These are phyloP conservation scores for Folsomia manolachei DNA, from an alignment of 2,888 invertebrate species.

Conservation along the genomic window DNA sequence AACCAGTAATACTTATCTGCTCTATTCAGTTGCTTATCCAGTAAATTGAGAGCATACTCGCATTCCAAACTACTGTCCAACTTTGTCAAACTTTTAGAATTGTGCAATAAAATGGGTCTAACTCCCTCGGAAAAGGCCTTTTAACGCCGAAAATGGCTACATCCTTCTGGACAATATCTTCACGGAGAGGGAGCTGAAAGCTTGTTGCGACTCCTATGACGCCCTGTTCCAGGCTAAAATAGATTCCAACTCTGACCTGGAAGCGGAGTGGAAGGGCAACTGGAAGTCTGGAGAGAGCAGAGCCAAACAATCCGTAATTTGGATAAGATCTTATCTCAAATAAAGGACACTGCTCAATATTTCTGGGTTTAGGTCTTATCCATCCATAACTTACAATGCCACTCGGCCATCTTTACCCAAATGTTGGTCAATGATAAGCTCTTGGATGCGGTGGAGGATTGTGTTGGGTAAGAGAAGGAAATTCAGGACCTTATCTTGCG, in stretches of 20 bases:
- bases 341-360: no score
- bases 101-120: conserved; percentile 50
- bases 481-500: no score
- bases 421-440: conserved; percentile 58
- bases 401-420: conserved; percentile 58
- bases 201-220: conserved; percentile 59
- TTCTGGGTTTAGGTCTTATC: conserved; percentile 64
- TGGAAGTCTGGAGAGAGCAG: no score
- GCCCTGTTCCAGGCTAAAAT: conserved; percentile 58
- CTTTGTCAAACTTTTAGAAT: neutral
- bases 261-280: conserved; percentile 61
- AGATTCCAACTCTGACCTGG: conserved; percentile 54
- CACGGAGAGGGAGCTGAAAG: conserved; percentile 55
- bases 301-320: neutral
- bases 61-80: neutral
- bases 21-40: no score
- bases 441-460: conserved; percentile 59
- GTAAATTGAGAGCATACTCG: no score
- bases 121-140: conserved; percentile 57
- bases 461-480: no score
- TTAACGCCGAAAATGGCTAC: conserved; percentile 60
- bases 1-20: no score
- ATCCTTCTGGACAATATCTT: conserved; percentile 58
- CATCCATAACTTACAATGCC: conserved; percentile 63
- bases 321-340: no score